These are phyloP conservation scores for Stigmatopora argus DNA, from an alignment of 2,113 vertebrate genomes.

Conservation along the genomic window DNA sequence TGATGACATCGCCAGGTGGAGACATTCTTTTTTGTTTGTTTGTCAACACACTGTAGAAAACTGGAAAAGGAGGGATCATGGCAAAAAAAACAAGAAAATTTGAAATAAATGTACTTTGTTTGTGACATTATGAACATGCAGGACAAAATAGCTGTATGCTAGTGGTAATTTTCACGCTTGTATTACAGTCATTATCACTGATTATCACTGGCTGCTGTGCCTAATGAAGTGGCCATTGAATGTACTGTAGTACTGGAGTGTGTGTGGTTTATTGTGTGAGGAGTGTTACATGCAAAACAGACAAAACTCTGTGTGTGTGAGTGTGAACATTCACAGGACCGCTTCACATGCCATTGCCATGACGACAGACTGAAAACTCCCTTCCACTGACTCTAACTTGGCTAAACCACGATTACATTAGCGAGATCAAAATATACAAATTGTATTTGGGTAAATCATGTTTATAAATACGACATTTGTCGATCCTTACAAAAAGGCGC, in stretches of 20 bases:
- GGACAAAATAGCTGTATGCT: too few species aligned
- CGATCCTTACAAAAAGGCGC: too few species aligned
- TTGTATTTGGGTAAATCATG: too few species aligned
- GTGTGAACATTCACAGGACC: not conserved
- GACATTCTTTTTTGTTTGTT: not conserved
- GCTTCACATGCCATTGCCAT: conserved; percentile 2
- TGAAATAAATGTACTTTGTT: too few species aligned
- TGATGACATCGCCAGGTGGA: not conserved
- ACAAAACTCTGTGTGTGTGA: conserved; percentile 1
- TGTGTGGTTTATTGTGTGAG: not conserved
- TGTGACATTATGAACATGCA: too few species aligned
- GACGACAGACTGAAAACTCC: not conserved
- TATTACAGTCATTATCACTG: too few species aligned
- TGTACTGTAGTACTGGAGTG: not conserved
- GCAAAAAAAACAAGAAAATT: too few species aligned
- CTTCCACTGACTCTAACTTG: not conserved
- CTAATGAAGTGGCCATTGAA: not conserved
- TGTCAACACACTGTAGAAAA: not conserved
- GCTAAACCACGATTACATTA: not conserved
- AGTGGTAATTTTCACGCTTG: too few species aligned
- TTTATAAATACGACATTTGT: too few species aligned
- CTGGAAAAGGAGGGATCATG: not conserved
- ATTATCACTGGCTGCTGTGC: not conserved
- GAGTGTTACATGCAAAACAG: not conserved
- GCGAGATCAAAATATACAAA: not conserved